Conservation (phyloP, 1,140 invertebrate species). For the Harpegnathos saltator region DNA sequence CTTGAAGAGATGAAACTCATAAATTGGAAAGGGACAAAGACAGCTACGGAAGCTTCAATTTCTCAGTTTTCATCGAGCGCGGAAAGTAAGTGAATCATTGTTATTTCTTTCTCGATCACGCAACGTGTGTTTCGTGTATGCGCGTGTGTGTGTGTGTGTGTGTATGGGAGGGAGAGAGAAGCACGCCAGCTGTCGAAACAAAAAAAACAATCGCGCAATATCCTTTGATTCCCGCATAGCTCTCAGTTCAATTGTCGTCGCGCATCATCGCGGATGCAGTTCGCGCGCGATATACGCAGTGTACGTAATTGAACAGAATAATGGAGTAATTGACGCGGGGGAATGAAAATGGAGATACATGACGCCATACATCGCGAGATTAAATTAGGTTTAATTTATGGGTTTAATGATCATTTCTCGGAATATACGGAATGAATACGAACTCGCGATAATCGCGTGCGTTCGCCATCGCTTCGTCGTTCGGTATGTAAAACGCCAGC, state of each 20-base stretch:
- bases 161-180: no score
- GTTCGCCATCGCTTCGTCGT: no score
- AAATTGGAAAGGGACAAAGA: no score
- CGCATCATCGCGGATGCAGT: slow-evolving; percentile 17
- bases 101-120: no score
- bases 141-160: no score
- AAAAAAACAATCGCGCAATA: neutral
- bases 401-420: slow-evolving; percentile 39
- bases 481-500: neutral
- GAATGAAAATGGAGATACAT: slow-evolving; percentile 52
- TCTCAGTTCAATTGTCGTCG: slow-evolving; percentile 22
- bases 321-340: slow-evolving; percentile 46
- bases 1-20: no score
- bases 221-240: neutral
- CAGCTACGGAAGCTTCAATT: no score
- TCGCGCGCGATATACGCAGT: slow-evolving; percentile 50
- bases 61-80: no score
- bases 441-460: neutral
- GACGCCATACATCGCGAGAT: slow-evolving; percentile 42
- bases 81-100: no score
- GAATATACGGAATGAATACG: slow-evolving; percentile 28
- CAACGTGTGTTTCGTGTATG: neutral
- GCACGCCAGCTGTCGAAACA: neutral
- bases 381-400: slow-evolving; percentile 55
- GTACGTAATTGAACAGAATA: slow-evolving; percentile 57